Conservation (phyloP, 2,888 invertebrate genomes). For the Cryptophagus acutangulus region DNA sequence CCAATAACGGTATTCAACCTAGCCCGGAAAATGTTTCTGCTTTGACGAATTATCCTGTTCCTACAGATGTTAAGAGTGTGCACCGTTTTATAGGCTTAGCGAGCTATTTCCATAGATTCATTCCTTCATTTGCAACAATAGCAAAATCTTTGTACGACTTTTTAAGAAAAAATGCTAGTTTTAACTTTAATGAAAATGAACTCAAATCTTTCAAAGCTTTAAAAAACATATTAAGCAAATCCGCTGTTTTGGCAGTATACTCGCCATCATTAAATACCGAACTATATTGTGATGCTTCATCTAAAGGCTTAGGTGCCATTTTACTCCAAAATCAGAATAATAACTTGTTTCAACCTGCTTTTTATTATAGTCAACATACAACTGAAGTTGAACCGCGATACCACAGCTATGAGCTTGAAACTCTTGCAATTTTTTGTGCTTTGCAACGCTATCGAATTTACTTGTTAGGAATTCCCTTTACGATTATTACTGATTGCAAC, state of each 20-base stretch:
- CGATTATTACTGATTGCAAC: slow-evolving; percentile 34
- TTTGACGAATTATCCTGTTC: slow-evolving; percentile 17
- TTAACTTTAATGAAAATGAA: slow-evolving; percentile 16
- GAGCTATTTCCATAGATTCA: slow-evolving; percentile 25
- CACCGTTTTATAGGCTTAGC: slow-evolving; percentile 24
- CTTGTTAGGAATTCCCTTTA: slow-evolving; percentile 31
- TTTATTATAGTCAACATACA: slow-evolving; percentile 36
- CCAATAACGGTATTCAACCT: slow-evolving; percentile 5
- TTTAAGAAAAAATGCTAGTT: slow-evolving; percentile 10
- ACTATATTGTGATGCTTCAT: slow-evolving; percentile 38
- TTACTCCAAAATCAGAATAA: slow-evolving; percentile 35
- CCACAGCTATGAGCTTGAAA: slow-evolving; percentile 39
- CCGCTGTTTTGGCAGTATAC: slow-evolving; percentile 35
- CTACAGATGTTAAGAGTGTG: slow-evolving; percentile 10
- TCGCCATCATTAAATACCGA: slow-evolving; percentile 32
- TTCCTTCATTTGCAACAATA: slow-evolving; percentile 19
- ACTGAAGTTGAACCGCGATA: slow-evolving; percentile 31
- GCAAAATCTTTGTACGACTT: slow-evolving; percentile 22
- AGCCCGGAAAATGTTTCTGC: slow-evolving; percentile 12
- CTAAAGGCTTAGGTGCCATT: slow-evolving; percentile 33
- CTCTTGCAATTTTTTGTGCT: slow-evolving; percentile 29
- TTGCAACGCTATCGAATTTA: slow-evolving; percentile 32
- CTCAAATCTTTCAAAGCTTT: slow-evolving; percentile 23
- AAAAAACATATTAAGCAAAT: slow-evolving; percentile 21
- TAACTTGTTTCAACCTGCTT: slow-evolving; percentile 32